phyloP scores from a whole-genome alignment of 2,797 vertebrate species.

The Discoglossus pictus region DNA sequence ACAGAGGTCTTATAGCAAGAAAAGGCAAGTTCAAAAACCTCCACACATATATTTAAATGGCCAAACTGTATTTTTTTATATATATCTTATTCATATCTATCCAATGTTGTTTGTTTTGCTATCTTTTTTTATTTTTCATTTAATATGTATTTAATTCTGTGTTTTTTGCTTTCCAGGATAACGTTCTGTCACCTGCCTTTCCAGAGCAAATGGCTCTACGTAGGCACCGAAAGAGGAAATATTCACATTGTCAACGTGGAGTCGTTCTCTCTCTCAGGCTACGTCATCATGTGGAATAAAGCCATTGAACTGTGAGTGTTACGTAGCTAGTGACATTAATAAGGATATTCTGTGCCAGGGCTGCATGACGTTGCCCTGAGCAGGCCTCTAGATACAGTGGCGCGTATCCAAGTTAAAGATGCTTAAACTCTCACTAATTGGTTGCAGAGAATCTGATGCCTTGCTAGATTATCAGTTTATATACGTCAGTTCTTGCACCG shows the following conservation, averaged over 20 bases:
- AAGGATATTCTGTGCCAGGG: conserved; percentile 41
- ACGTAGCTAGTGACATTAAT: conserved; percentile 39
- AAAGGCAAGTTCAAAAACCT: too few species aligned
- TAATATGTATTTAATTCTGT: background rate
- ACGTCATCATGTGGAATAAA: conserved; percentile 99
- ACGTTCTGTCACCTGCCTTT: conserved; percentile 96
- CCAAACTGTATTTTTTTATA: too few species aligned
- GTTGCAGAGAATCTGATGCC: conserved; percentile 47
- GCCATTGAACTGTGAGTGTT: conserved; percentile 98
- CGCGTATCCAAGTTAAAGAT: conserved; percentile 42
- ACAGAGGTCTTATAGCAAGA: too few species aligned
- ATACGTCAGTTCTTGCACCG: conserved; percentile 45
- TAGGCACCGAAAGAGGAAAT: conserved; percentile 95
- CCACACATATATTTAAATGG: too few species aligned
- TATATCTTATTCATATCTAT: too few species aligned
- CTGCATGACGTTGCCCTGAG: conserved; percentile 39
- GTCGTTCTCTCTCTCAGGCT: conserved; percentile 98
- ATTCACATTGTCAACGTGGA: conserved; percentile 98
- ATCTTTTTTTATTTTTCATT: too few species aligned
- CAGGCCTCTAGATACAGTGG: conserved; percentile 33
- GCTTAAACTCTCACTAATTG: conserved; percentile 46
- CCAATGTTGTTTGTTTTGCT: too few species aligned
- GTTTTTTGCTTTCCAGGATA: conserved; percentile 71
- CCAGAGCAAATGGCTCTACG: conserved; percentile 98
- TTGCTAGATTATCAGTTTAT: conserved; percentile 49